Conservation (phyloP, 2,888 invertebrate genomes). For the Xestia rhomboidea region DNA sequence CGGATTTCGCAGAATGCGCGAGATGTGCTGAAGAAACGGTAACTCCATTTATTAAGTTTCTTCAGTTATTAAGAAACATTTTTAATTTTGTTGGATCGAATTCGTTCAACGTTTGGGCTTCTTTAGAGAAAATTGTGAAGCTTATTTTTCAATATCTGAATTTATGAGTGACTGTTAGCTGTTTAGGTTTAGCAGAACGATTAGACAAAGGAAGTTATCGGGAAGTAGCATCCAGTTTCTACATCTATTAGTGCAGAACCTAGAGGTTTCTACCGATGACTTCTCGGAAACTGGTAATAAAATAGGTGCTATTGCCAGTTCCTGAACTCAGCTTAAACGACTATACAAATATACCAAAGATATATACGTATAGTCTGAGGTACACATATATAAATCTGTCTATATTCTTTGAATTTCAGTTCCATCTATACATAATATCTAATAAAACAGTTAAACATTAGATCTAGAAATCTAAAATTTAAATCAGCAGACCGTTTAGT, state of each 20-base stretch:
- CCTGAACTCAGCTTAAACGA: neutral
- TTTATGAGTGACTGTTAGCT: neutral
- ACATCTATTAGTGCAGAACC: neutral
- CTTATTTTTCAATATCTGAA: neutral
- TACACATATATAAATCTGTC: neutral
- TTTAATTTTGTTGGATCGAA: neutral
- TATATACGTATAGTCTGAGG: neutral
- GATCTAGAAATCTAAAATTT: constrained; percentile 16
- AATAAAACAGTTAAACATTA: neutral
- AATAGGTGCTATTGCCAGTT: neutral
- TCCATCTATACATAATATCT: neutral
- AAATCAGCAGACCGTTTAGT: constrained; percentile 17
- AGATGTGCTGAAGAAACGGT: constrained; percentile 85
- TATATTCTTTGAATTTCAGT: neutral
- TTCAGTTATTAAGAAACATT: neutral
- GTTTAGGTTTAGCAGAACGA: neutral
- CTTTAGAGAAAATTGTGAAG: neutral
- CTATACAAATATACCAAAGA: neutral
- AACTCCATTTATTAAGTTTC: neutral
- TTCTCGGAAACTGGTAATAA: neutral
- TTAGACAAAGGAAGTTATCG: neutral
- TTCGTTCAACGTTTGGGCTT: neutral
- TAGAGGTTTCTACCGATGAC: too few relatives aligned
- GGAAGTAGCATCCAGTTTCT: neutral
- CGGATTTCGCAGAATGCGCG: constrained; percentile 84